phyloP scores from a whole-genome alignment of 2,888 invertebrate genomes.

The Tenthredo notha region DNA sequence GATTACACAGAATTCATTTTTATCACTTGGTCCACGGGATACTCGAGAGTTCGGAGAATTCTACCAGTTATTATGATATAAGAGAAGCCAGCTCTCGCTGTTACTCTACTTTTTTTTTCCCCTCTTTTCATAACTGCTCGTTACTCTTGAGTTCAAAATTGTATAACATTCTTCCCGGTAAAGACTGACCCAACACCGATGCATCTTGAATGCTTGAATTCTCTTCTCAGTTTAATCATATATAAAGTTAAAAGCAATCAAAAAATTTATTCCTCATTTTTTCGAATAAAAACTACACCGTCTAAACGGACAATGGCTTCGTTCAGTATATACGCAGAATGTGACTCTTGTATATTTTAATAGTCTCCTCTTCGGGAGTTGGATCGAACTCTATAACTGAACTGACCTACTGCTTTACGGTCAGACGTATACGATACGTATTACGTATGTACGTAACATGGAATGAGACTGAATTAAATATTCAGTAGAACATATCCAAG shows the following conservation, averaged over 20 bases:
- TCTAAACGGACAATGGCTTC: background rate
- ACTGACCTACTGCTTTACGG: background rate
- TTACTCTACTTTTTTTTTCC: background rate
- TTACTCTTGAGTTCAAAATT: constrained; percentile 6
- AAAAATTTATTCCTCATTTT: background rate
- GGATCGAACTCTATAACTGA: constrained; percentile 21
- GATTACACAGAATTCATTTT: constrained; percentile 46
- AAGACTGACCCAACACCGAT: background rate
- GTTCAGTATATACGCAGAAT: background rate
- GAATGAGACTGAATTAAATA: background rate
- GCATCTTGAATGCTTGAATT: background rate
- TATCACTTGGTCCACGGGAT: constrained; percentile 23
- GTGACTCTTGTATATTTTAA: background rate
- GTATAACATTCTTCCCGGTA: background rate
- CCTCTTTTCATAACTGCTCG: background rate
- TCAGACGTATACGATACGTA: background rate
- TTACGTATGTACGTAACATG: background rate
- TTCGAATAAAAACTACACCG: background rate
- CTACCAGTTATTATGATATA: constrained; percentile 4
- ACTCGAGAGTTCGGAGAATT: background rate
- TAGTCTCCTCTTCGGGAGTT: background rate
- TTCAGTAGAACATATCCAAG: background rate
- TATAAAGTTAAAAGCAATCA: background rate
- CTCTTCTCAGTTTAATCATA: background rate
- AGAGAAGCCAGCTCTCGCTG: background rate